Base-by-base conservation (phyloP, 2,113 vertebrate genomes). In the Gadus chalcogrammus region DNA sequence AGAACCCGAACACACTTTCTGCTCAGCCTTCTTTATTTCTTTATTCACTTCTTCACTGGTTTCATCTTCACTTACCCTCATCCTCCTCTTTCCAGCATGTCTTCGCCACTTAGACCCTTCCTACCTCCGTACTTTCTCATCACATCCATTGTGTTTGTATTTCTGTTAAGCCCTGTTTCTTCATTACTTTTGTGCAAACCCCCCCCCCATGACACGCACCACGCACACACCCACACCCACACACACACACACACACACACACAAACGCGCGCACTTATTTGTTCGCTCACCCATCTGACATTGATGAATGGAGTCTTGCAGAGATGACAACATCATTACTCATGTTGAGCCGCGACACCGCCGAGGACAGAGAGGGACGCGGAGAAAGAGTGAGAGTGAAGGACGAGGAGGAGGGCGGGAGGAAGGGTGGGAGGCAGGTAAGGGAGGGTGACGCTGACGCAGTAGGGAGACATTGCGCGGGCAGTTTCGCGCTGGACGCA, bases 271-370 rank as follows among this genome's bases (percentile, higher is more conserved):
- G 70, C 78, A 69, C 68, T 53, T 24, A 61, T 58, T 35, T 4
- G 64, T 71, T 69, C 28, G 64, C 71, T 76, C 73, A 82, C 74
- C 76, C 80, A 61, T 73, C 78, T 87, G 82, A 89, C 85, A 84
- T 76, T 86, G 86, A 90, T 80, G 87, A 88, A 90, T 87, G 84
- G 83, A 88, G 82, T 87, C 85, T 83, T 79, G 70, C 82, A 69
- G 79, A 79, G 84, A 88, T 90, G 87, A 90, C 89, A 90, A 88
- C 84, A 85, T 87, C 88, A 88, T 90, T 90, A 88, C 89, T 90
- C 89, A 89, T 88, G 85, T 85, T 88, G 84, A 81, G 84, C 76
- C 71, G 86, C 84, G 77, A 84, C 84, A 84, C 86, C 82, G 79
- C 79, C 79, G 71, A 82, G 84, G 82, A 87, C 78, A 86, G 86